These are phyloP conservation scores for Forbesichthys papilliferus DNA, from an alignment of 2,113 vertebrate species.

Conservation along the genomic window DNA sequence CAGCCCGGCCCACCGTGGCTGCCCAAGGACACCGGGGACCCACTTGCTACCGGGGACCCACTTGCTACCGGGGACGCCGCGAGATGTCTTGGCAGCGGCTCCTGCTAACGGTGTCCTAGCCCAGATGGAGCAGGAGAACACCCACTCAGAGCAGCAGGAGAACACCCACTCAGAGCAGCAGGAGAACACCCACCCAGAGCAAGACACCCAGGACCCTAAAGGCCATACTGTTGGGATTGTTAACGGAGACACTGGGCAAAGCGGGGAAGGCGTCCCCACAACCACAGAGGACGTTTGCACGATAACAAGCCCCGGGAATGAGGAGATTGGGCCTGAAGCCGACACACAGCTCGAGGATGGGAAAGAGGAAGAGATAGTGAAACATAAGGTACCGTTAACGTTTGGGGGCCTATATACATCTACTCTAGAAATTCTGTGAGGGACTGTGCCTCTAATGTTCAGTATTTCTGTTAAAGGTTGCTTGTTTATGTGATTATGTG, in stretches of 20 bases:
- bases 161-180: no score
- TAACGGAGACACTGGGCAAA: conserved; percentile 67
- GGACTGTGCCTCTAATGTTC: background rate
- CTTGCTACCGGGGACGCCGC: background rate
- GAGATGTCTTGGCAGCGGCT: conserved; percentile 51
- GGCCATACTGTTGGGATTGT: conserved; percentile 42
- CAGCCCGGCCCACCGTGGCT: conserved; percentile 59
- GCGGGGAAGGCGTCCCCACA: conserved; percentile 28
- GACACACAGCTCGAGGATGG: conserved; percentile 21
- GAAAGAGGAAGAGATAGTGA: conserved; percentile 47
- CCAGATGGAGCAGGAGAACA: conserved; percentile 59
- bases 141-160: background rate
- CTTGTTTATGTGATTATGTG: no score
- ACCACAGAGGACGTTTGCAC: conserved; percentile 24
- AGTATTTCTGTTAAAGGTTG: no score
- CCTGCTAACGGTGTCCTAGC: conserved; percentile 66
- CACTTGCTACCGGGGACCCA: conserved; percentile 21
- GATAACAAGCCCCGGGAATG: conserved; percentile 20
- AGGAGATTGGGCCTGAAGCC: conserved; percentile 25
- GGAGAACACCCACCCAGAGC: conserved; percentile 22
- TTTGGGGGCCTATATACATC: no score
- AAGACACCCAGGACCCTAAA: conserved; percentile 9
- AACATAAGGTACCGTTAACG: conserved; percentile 55
- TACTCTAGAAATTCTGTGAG: background rate
- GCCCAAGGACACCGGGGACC: conserved; percentile 35